Percentiles rank a stretch among this genome's conserved stretches.
Evolutionary conservation across 1,140 invertebrate species (phyloP).

Genomic region (Drosophila biarmipes): DNA sequence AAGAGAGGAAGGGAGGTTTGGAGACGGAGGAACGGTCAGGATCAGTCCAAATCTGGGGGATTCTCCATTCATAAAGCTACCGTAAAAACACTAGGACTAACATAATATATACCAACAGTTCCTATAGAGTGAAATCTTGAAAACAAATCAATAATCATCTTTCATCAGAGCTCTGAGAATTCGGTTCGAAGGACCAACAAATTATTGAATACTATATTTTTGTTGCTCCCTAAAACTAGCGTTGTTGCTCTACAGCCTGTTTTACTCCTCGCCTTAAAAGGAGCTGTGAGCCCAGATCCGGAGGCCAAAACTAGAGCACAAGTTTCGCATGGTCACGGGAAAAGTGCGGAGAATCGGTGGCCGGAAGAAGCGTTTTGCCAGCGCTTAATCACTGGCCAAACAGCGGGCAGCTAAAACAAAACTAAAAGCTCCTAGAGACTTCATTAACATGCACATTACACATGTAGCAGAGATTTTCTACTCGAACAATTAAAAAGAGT

Average conservation of each 20-base stretch:
- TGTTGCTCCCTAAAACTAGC: too few relatives aligned
- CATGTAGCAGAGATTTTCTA: conserved; percentile 50
- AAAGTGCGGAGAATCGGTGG: not conserved
- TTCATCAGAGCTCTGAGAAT: too few relatives aligned
- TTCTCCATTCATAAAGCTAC: not conserved
- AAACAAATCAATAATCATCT: too few relatives aligned
- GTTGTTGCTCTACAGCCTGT: too few relatives aligned
- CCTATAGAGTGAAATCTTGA: too few relatives aligned
- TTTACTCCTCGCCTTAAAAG: too few relatives aligned
- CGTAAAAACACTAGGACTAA: not conserved
- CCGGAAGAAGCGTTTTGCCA: conserved; percentile 39
- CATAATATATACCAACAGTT: not conserved
- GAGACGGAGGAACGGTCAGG: not conserved
- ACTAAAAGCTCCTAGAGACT: conserved; percentile 6
- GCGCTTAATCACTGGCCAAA: conserved; percentile 28
- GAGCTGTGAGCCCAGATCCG: too few relatives aligned
- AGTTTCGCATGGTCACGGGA: conserved; percentile 8
- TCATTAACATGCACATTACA: conserved; percentile 66
- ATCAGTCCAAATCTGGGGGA: not conserved
- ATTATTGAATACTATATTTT: too few relatives aligned
- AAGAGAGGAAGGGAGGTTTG: not conserved
- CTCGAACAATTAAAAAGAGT: conserved; percentile 48
- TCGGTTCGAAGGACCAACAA: too few relatives aligned
- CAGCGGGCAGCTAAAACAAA: conserved; percentile 5
- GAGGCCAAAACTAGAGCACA: not conserved